Evolutionary conservation across 2,888 invertebrate species (phyloP), one percentile per base, ranked within the genome.

Genomic region (Perithous albicinctus): DNA sequence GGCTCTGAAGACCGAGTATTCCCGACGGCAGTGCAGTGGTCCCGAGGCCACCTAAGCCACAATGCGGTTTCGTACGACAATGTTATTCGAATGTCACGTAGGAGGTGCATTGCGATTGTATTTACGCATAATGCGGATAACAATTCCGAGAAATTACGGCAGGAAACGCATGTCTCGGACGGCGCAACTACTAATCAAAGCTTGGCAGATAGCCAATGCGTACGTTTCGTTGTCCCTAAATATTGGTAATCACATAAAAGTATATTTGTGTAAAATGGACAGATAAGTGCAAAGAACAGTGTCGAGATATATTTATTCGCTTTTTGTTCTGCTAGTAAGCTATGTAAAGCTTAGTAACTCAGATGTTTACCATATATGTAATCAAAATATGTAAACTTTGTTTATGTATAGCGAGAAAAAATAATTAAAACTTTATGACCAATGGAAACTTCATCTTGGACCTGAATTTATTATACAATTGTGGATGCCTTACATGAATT

Each of bases 81-180:
- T 61, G 46, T 61, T 73, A 23, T 48, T 35, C 35, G 48, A 73
- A 73, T 20, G 48, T 73, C 61, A 73, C 73, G 73, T 73, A 59
- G n/a, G 10, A 18, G 29, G n/a, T 54, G 35, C 7, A 23, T 18
- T 12, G 23, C 35, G 51, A 73, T 73, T 61, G 73, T 48, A 35
- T 35, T 35, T 38, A 43, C 61, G 46, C 73, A 73, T 61, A 73
- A 73, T 73, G 32, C 20, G 29, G 73, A 61, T 61, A 73, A 73
- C 72, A 73, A 61, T 73, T 48, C 32, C 18, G 15, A 29, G 41
- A 12, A 26, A 56, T 41, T 41, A 41, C 15, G 67, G n/a, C n/a
- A n/a, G 10, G 15, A 26, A 18, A 46, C 46, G 46, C 32, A 7
- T 26, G 5, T 38, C 0, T 10, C 5, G 4, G 5, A 2, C 10